Evolutionary conservation across 2,113 vertebrate genomes (phyloP), one percentile per base, ranked within the genome.

Genomic region (Crocuta crocuta): DNA sequence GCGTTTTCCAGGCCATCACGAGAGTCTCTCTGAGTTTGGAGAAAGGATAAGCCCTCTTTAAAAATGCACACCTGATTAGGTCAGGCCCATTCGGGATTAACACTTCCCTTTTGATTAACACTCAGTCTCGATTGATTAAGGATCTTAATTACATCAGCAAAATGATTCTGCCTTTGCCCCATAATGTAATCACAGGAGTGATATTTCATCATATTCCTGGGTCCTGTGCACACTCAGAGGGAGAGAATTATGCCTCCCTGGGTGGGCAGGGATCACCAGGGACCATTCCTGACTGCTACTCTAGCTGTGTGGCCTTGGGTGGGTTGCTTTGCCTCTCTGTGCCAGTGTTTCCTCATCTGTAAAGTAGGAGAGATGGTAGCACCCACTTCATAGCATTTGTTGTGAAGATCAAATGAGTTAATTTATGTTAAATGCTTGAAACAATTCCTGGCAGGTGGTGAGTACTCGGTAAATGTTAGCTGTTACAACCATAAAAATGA

Each of bases 231-330:
- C 3, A 28, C 28, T 21, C 39, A 65, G 28, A 45, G 21, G 74
- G 39, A 55, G 9, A 16, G 9, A 12, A 12, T 65, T 53, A 28
- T 9, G 6, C 17, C 2, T 15, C 13, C 39, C 5, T 4, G 10
- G 3, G 63, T 26, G 21, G 19, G 11, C 61, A 93, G 61, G 31
- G 50, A 43, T 55, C 68, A 26, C 4, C 39, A 15, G 50, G 74
- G 43, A 24, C 26, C 43, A 16, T 66, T 87, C 45, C 87, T 70
- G 33, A 61, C 53, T 26, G 0, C 24, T n/a, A 11, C 35, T 28
- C 16, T 55, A 66, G 43, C 94, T 95, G 71, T 82, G 92, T 91
- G 66, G 61, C n/a, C n/a, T 96, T 26, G 35, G 45, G 96, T 19
- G 45, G 76, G 76, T 39, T 85, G 45, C 43, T 83, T 78, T 39